phyloP scores from a whole-genome alignment of 1,140 invertebrate species.

The Sarcophaga peregrina region DNA sequence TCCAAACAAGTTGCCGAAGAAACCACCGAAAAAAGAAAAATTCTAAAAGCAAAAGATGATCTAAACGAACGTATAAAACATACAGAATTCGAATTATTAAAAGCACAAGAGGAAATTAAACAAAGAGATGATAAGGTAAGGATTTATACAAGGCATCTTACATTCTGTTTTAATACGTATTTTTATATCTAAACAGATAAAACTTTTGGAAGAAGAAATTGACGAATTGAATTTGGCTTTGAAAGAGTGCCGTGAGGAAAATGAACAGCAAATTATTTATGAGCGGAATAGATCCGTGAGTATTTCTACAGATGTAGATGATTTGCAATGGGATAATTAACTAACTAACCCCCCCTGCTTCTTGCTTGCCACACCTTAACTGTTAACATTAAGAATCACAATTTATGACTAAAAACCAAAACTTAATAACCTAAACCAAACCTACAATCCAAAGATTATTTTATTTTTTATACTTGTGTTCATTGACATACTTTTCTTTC shows the following conservation, averaged over 20 bases:
- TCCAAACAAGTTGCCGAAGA: constrained; percentile 85
- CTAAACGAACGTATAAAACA: constrained; percentile 74
- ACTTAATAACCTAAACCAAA: background rate
- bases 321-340: constrained; percentile 56
- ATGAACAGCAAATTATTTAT: constrained; percentile 74
- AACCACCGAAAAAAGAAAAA: constrained; percentile 79
- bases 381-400: background rate
- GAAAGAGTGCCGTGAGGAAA: constrained; percentile 71
- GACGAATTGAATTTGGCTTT: constrained; percentile 74
- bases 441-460: constrained; percentile 15
- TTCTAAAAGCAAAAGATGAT: constrained; percentile 76
- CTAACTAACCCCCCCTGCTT: constrained; percentile 18
- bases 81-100: constrained; percentile 76
- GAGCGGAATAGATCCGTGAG: constrained; percentile 76
- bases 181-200: constrained; percentile 61
- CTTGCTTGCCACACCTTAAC: constrained; percentile 11
- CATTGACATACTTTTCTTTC: background rate
- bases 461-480: background rate
- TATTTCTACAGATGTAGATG: constrained; percentile 66
- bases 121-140: constrained; percentile 78
- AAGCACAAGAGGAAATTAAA: constrained; percentile 75
- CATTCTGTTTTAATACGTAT: background rate
- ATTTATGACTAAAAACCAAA: background rate
- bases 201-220: constrained; percentile 72
- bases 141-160: background rate